phyloP scores from a whole-genome alignment of 2,113 vertebrate species.

The Myotis yumanensis region DNA sequence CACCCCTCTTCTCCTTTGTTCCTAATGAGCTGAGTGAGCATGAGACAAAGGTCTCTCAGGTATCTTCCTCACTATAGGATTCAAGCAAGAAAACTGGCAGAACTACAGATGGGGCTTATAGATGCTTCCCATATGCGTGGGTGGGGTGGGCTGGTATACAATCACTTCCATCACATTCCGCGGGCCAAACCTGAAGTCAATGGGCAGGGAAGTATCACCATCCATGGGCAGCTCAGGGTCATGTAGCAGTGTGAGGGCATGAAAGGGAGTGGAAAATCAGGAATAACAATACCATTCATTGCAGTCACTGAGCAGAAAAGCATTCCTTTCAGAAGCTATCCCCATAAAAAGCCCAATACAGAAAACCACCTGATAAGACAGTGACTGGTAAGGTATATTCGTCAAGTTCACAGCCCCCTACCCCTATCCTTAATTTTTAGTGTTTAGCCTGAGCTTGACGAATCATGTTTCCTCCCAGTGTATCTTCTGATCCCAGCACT shows the following conservation, averaged over 20 bases:
- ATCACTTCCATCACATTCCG: not conserved
- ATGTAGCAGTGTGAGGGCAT: accelerated
- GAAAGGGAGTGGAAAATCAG: not conserved
- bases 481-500: not conserved
- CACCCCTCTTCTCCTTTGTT: not conserved
- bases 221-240: not conserved
- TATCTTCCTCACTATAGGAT: not conserved
- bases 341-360: not conserved
- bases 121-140: not conserved
- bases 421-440: not conserved
- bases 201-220: not conserved
- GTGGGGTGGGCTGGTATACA: no score
- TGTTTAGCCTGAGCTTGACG: conserved; percentile 9
- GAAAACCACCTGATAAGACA: not conserved
- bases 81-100: not conserved
- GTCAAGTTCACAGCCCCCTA: not conserved
- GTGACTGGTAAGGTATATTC: not conserved
- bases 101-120: not conserved
- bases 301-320: not conserved
- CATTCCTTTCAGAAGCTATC: not conserved
- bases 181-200: not conserved
- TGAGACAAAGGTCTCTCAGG: not conserved
- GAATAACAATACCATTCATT: not conserved
- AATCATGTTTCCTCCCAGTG: not conserved
- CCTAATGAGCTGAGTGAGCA: not conserved